Percentiles rank a stretch among this genome's conserved stretches.
Evolutionary conservation across 35 echinoderm and acorn worm genomes (phyloP).

Genomic region (Ophioderma brevispina): DNA sequence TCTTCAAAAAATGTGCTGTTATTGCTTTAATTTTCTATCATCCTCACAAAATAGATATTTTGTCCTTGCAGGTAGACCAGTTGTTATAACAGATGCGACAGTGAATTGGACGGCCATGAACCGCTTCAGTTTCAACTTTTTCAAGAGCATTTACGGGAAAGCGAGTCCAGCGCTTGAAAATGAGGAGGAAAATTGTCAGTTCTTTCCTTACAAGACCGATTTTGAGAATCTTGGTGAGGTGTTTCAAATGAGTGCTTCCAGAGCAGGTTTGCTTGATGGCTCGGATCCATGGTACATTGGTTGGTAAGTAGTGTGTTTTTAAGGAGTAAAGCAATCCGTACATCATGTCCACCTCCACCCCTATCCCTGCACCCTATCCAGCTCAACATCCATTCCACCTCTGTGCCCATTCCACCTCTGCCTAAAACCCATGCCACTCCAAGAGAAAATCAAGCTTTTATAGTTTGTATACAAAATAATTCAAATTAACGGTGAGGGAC

Average conservation of each 20-base stretch:
- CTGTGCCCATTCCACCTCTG: too few relatives aligned
- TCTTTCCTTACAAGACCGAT: conserved; percentile 80
- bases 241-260: conserved; percentile 67
- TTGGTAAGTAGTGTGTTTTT: conserved; percentile 51
- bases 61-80: background rate
- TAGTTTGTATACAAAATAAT: too few relatives aligned
- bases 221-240: conserved; percentile 76
- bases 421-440: too few relatives aligned
- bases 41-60: background rate
- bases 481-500: too few relatives aligned
- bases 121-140: conserved; percentile 34
- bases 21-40: too few relatives aligned
- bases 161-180: conserved; percentile 42
- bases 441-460: too few relatives aligned
- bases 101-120: conserved; percentile 21
- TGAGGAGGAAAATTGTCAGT: conserved; percentile 65
- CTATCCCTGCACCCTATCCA: too few relatives aligned
- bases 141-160: conserved; percentile 20
- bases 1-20: too few relatives aligned
- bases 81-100: conserved; percentile 9
- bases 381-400: too few relatives aligned
- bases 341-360: too few relatives aligned
- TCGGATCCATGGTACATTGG: conserved; percentile 93
- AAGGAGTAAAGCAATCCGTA: too few relatives aligned
- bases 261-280: conserved; percentile 52